Evolutionary conservation across 1,140 invertebrate species (phyloP).

Genomic region (Laupala kohalensis): DNA sequence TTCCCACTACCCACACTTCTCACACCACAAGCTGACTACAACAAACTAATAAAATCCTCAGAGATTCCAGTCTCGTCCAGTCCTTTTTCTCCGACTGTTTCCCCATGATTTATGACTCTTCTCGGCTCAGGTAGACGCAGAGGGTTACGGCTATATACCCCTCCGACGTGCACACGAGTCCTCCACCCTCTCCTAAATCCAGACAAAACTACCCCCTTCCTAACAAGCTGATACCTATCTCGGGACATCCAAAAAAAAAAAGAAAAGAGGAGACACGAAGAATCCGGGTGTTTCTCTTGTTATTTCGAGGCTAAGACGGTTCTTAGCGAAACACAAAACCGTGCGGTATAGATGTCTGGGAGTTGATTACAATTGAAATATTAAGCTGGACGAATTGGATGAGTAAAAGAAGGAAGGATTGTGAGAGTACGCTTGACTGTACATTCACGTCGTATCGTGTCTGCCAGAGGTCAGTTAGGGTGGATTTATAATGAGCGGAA

Average conservation of each 20-base stretch:
- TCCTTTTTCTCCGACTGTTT: too few species aligned
- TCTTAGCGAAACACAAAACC: not conserved
- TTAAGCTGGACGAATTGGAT: not conserved
- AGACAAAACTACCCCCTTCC: not conserved
- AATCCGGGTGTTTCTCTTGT: not conserved
- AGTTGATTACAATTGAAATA: not conserved
- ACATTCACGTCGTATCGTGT: too few species aligned
- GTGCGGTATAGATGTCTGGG: not conserved
- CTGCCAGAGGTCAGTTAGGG: too few species aligned
- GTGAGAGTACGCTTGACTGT: too few species aligned
- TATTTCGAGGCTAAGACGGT: not conserved
- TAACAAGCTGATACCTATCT: not conserved
- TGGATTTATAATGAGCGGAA: too few species aligned
- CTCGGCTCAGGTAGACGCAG: not conserved
- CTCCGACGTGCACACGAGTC: too few species aligned
- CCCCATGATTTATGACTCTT: not conserved
- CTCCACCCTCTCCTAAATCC: not conserved
- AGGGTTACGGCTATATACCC: not conserved
- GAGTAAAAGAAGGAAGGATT: too few species aligned
- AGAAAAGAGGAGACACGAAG: not conserved
- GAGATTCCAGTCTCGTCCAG: not conserved
- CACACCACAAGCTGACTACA: too few species aligned
- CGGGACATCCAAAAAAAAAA: not conserved
- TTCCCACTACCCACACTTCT: too few species aligned
- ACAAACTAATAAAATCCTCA: not conserved